phyloP scores from a whole-genome alignment of 1,140 invertebrate species.

The Diprion similis region DNA sequence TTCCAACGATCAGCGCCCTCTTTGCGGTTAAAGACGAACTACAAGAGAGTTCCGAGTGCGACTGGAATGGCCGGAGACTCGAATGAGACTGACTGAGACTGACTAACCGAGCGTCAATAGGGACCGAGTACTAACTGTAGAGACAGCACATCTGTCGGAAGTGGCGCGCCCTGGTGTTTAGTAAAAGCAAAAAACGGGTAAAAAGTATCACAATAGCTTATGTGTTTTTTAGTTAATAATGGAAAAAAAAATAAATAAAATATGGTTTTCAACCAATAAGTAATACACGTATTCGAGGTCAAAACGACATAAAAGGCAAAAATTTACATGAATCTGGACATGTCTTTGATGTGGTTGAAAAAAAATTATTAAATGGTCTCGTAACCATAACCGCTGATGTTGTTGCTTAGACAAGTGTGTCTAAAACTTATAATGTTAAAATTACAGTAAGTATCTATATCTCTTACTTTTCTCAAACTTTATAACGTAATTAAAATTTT shows the following conservation, averaged over 20 bases:
- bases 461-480: no score
- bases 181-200: no score
- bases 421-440: conserved; percentile 24
- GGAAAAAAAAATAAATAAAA: background rate
- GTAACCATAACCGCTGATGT: conserved; percentile 19
- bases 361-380: background rate
- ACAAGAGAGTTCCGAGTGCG: no score
- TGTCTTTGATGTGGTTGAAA: conserved; percentile 21
- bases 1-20: no score
- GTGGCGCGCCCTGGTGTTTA: background rate
- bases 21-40: no score
- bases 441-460: conserved; percentile 18
- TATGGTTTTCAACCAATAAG: conserved; percentile 16
- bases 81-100: no score
- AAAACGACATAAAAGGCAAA: conserved; percentile 20
- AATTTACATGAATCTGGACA: conserved; percentile 22
- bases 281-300: conserved; percentile 13
- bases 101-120: no score
- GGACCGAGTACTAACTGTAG: background rate
- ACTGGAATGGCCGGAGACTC: no score
- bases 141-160: background rate
- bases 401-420: conserved; percentile 23
- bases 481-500: no score
- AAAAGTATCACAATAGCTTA: background rate
- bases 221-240: background rate